Percentiles rank a stretch among this genome's conserved stretches.
phyloP scores from a whole-genome alignment of 2,113 vertebrate species.

The Eidolon helvum region DNA sequence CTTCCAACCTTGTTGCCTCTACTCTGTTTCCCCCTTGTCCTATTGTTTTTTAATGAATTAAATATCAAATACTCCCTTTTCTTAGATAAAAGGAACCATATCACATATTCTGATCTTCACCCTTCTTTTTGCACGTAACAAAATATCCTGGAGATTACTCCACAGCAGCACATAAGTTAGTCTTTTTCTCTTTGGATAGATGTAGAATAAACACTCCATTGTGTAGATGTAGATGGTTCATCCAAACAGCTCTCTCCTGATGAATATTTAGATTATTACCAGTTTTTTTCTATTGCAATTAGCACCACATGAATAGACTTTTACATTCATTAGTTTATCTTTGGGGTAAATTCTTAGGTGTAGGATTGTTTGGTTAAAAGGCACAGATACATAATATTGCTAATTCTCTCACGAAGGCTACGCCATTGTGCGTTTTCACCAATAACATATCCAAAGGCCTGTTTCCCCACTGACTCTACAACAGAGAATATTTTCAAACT shows the following conservation, averaged over 20 bases:
- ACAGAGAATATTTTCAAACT: neutral
- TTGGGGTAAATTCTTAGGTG: neutral
- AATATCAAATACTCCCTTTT: neutral
- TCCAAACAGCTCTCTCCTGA: neutral
- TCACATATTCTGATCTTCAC: neutral
- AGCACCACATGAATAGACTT: neutral
- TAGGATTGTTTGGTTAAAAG: neutral
- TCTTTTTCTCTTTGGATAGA: neutral
- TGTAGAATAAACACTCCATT: neutral
- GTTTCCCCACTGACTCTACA: neutral
- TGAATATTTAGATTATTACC: neutral
- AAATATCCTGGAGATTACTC: neutral
- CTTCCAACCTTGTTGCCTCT: neutral
- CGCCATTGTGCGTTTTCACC: neutral
- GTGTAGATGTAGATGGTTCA: neutral
- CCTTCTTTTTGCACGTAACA: neutral
- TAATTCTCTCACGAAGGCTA: neutral
- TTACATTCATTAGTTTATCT: neutral
- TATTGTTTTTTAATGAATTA: neutral
- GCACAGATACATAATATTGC: neutral
- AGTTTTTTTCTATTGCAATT: neutral
- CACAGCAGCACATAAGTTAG: neutral
- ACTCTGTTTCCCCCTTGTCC: neutral
- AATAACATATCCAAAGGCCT: neutral
- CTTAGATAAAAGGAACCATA: neutral